These are phyloP conservation scores for Drosophila incognita DNA, from an alignment of 2,888 invertebrate genomes.

Conservation along the genomic window DNA sequence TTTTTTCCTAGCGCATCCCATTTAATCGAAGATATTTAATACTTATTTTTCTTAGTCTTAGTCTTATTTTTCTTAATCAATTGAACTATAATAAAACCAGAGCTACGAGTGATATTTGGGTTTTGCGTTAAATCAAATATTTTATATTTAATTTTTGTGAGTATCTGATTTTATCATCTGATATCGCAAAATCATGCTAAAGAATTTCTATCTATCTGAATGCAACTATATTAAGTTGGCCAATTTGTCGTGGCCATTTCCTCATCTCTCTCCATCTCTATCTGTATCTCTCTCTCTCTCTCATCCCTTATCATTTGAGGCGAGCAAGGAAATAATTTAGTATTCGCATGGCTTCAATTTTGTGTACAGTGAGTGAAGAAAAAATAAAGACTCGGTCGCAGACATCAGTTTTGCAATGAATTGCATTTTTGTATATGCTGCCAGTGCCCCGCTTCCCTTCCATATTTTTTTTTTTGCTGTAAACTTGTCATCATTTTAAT, in stretches of 20 bases:
- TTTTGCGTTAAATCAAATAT: neutral
- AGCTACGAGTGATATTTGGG: neutral
- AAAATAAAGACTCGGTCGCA: slow-evolving; percentile 58
- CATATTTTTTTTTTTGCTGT: slow-evolving; percentile 48
- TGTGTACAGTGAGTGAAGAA: slow-evolving; percentile 9
- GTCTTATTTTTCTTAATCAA: no score
- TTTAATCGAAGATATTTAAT: no score
- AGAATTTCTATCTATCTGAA: slow-evolving; percentile 15
- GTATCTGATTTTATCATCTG: neutral
- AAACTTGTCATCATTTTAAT: slow-evolving; percentile 81
- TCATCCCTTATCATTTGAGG: slow-evolving; percentile 16
- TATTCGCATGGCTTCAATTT: slow-evolving; percentile 60
- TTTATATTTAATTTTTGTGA: neutral
- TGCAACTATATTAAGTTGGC: slow-evolving; percentile 5
- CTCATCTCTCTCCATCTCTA: neutral
- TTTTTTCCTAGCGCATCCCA: neutral
- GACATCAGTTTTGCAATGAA: slow-evolving; percentile 74
- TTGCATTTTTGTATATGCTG: slow-evolving; percentile 66
- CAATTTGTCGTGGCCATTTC: slow-evolving; percentile 21
- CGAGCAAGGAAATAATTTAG: slow-evolving; percentile 29
- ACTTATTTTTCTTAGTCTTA: neutral
- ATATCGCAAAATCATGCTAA: neutral
- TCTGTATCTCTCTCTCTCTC: neutral
- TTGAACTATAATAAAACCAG: neutral
- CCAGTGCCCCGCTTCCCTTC: slow-evolving; percentile 11